Evolutionary conservation across 2,797 vertebrate genomes (phyloP).

Genomic region (Sphenodon punctatus): DNA sequence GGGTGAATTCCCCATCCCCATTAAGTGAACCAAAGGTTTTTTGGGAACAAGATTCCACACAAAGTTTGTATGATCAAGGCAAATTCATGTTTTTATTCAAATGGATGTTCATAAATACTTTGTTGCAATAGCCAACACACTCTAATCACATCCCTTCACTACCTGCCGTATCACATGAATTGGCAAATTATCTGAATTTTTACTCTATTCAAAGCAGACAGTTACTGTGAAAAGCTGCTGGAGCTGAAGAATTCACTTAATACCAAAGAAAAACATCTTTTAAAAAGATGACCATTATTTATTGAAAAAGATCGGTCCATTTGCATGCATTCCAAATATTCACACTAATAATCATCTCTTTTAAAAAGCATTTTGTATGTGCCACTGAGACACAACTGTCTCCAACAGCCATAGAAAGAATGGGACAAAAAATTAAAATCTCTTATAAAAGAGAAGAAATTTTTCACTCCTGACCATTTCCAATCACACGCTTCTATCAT

Average conservation of each 20-base stretch:
- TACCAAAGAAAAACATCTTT: background rate
- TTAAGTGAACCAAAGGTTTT: too few species aligned
- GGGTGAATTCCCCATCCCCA: too few species aligned
- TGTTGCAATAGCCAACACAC: background rate
- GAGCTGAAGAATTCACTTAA: background rate
- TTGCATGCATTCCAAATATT: background rate
- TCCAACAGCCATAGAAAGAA: background rate
- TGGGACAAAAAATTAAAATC: background rate
- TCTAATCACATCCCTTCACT: background rate
- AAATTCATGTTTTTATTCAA: background rate
- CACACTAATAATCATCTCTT: background rate
- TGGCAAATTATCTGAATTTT: constrained; percentile 26
- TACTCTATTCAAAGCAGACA: background rate
- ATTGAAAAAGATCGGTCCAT: background rate
- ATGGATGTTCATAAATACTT: background rate
- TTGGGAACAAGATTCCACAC: too few species aligned
- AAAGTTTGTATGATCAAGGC: background rate
- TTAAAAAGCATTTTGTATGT: background rate
- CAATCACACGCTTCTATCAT: background rate
- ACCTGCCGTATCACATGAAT: background rate
- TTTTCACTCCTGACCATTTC: background rate
- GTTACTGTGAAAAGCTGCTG: background rate
- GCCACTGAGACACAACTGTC: background rate
- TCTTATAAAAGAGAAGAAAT: background rate
- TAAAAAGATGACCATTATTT: background rate